Evolutionary conservation across 2,113 vertebrate species (phyloP), one percentile per base, ranked within the genome.

Genomic region (Erinaceus europaeus): DNA sequence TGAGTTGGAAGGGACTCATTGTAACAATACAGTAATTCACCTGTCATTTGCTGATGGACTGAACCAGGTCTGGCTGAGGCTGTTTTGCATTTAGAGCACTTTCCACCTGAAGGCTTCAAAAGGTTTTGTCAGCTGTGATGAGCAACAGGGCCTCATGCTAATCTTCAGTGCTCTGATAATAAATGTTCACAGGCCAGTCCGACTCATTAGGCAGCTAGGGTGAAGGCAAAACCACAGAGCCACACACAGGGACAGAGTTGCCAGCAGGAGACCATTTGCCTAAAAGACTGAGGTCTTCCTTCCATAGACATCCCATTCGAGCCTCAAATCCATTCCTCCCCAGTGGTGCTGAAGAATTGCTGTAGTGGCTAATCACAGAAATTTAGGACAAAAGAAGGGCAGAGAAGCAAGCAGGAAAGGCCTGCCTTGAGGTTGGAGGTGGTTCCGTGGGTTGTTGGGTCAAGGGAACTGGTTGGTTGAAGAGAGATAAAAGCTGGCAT

Each of bases 61-160:
- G 15, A 62, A 44, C 44, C 62, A 36, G 92, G 55, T 59, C 48
- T 52, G 25, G 61, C 36, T 17, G 61, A 65, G n/a, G 40, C 79
- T 42, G 2, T 25, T 90, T 74, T 94, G 69, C 79, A 89, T 76
- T 85, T 82, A 67, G 52, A 87, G n/a, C 65, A 18, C 50, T 91
- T 82, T 87, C 53, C 57, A 76, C 44, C 84, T 32, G 55, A 86
- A 92, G 59, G 29, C 10, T 6, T 79, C 50, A 36, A 8, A 86
- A 73, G 38, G 59, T 50, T 88, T 68, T 78, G 74, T 59, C 42
- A 68, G 27, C 20, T 36, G 18, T 36, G 55, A 67, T 38, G 38
- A 59, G 55, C 59, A 59, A 36, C 34, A 52, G 57, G 64, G 57
- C 61, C 50, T 77, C 32, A 3, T 44, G 61, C 57, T 80, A 38